Conservation (phyloP, 1,140 invertebrate species). For the Drosophila nikananu region DNA sequence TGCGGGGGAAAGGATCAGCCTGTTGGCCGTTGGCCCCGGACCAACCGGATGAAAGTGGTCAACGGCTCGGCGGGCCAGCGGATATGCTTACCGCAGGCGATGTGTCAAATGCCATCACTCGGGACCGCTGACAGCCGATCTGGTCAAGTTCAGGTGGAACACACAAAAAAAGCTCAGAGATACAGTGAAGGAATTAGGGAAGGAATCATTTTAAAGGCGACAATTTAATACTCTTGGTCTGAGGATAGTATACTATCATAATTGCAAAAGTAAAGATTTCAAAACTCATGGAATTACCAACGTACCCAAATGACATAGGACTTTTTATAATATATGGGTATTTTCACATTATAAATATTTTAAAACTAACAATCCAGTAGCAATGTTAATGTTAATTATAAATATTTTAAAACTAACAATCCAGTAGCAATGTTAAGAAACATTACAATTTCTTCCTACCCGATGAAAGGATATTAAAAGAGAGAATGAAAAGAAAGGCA, state of each 20-base stretch:
- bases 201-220: neutral
- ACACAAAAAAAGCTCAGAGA: conserved; percentile 1
- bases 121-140: conserved; percentile 37
- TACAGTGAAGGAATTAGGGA: conserved; percentile 5
- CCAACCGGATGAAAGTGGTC: conserved; percentile 80
- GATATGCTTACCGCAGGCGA: conserved; percentile 75
- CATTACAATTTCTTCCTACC: neutral
- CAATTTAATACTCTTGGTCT: conserved; percentile 1
- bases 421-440: too few relatives aligned
- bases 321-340: neutral
- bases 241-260: too few relatives aligned
- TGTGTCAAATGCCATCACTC: conserved; percentile 61
- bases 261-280: neutral
- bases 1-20: conserved; percentile 35
- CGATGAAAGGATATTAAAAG: conserved; percentile 3
- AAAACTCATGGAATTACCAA: neutral
- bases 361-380: too few relatives aligned
- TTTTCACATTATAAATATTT: neutral
- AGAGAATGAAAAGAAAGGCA: neutral
- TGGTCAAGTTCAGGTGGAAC: conserved; percentile 35
- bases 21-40: conserved; percentile 64
- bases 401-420: neutral
- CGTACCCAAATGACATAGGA: neutral
- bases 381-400: too few relatives aligned
- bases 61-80: conserved; percentile 52